phyloP scores from a whole-genome alignment of 2,113 vertebrate species.

The Noctilio leporinus region DNA sequence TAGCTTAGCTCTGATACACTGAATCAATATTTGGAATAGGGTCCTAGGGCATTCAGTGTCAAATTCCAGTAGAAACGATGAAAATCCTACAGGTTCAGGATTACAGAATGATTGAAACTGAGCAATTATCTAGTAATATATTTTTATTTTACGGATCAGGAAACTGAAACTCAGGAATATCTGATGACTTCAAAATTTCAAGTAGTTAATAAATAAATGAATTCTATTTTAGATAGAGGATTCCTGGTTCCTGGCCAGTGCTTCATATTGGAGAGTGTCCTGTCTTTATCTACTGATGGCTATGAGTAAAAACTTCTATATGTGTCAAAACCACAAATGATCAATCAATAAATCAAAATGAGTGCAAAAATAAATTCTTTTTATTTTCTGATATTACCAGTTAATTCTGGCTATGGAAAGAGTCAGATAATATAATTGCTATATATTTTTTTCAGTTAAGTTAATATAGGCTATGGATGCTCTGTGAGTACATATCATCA shows the following conservation, averaged over 20 bases:
- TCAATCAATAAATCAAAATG: slow-evolving; percentile 10
- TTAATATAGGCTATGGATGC: neutral
- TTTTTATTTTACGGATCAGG: neutral
- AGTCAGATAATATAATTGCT: neutral
- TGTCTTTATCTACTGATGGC: neutral
- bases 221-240: neutral
- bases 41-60: neutral
- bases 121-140: neutral
- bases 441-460: slow-evolving; percentile 18
- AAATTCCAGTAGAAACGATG: neutral
- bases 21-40: neutral
- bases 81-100: neutral
- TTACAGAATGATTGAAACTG: neutral
- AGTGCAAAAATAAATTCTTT: neutral
- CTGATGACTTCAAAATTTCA: neutral
- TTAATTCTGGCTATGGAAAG: neutral
- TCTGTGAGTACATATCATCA: neutral
- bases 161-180: neutral
- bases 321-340: slow-evolving; percentile 6
- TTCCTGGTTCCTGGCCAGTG: neutral
- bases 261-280: neutral
- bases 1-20: neutral
- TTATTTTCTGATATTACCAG: neutral
- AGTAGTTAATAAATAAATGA: neutral
- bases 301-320: neutral